Conservation (phyloP, 2,797 vertebrate species). For the Cyclopterus lumpus region DNA sequence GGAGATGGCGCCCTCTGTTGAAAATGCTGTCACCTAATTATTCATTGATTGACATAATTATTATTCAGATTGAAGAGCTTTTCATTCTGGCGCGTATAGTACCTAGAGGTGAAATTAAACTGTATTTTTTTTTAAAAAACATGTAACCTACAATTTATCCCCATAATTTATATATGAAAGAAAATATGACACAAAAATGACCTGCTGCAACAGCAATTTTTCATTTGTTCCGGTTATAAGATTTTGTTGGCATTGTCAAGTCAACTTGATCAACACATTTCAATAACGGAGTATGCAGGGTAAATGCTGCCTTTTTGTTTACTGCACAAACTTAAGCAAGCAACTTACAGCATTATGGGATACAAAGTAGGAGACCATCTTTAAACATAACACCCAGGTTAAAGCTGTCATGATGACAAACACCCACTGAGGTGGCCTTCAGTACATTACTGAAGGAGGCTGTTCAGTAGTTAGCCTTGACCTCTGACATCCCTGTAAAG, state of each 20-base stretch:
- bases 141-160: too few species aligned
- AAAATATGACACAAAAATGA: background rate
- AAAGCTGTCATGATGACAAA: slow-evolving; percentile 50
- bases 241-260: background rate
- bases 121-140: background rate
- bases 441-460: slow-evolving; percentile 31
- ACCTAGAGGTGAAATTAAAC: background rate
- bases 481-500: slow-evolving; percentile 16
- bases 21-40: slow-evolving; percentile 5
- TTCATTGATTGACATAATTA: background rate
- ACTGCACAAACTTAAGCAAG: background rate
- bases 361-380: background rate
- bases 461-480: slow-evolving; percentile 34
- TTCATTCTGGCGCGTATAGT: background rate
- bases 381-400: slow-evolving; percentile 28
- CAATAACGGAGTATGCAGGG: background rate
- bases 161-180: background rate
- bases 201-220: background rate
- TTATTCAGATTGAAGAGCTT: background rate
- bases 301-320: background rate
- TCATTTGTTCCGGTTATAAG: background rate
- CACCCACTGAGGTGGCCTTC: slow-evolving; percentile 26
- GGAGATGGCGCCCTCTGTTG: slow-evolving; percentile 64
- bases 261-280: background rate
- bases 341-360: slow-evolving; percentile 12